Percentiles rank a stretch among this genome's conserved stretches.
Evolutionary conservation across 2,888 invertebrate genomes (phyloP).

Genomic region (Synanthedon vespiformis): DNA sequence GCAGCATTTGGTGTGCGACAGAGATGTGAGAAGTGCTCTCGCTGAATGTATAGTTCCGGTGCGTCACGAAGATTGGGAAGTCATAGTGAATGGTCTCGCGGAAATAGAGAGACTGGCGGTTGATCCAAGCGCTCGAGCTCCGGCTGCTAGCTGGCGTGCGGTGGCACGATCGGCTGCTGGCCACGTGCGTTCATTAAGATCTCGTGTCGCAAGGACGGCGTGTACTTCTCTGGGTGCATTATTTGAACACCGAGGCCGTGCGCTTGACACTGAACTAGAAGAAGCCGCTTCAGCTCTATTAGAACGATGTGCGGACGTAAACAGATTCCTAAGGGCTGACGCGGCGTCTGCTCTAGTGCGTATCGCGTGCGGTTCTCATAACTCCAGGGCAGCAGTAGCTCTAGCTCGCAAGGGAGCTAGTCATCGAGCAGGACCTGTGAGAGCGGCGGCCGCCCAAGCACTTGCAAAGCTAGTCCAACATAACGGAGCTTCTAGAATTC

Average conservation of each 20-base stretch:
- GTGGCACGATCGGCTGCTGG: conserved; percentile 78
- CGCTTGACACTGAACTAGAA: conserved; percentile 82
- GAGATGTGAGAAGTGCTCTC: conserved; percentile 51
- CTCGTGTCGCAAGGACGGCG: conserved; percentile 91
- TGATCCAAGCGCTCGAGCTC: conserved; percentile 77
- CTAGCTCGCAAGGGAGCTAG: conserved; percentile 77
- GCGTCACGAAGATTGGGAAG: conserved; percentile 85
- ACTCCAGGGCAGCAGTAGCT: conserved; percentile 75
- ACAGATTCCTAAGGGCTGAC: conserved; percentile 91
- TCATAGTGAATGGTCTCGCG: conserved; percentile 78
- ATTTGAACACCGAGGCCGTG: conserved; percentile 74
- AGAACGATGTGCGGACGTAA: conserved; percentile 92
- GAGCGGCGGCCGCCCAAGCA: conserved; percentile 85
- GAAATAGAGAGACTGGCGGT: conserved; percentile 76
- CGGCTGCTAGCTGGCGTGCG: conserved; percentile 74
- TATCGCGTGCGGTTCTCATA: conserved; percentile 83
- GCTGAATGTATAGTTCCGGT: conserved; percentile 57
- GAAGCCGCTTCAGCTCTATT: conserved; percentile 84
- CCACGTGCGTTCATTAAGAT: conserved; percentile 90
- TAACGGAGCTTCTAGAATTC: conserved; percentile 78
- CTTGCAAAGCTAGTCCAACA: conserved; percentile 79
- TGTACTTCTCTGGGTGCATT: conserved; percentile 86
- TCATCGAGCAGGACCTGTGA: conserved; percentile 90
- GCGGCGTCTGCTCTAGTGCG: conserved; percentile 84
- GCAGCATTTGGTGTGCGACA: conserved; percentile 14